Conservation (phyloP, 1,140 invertebrate species). For the Plectrocnemia conspersa region DNA sequence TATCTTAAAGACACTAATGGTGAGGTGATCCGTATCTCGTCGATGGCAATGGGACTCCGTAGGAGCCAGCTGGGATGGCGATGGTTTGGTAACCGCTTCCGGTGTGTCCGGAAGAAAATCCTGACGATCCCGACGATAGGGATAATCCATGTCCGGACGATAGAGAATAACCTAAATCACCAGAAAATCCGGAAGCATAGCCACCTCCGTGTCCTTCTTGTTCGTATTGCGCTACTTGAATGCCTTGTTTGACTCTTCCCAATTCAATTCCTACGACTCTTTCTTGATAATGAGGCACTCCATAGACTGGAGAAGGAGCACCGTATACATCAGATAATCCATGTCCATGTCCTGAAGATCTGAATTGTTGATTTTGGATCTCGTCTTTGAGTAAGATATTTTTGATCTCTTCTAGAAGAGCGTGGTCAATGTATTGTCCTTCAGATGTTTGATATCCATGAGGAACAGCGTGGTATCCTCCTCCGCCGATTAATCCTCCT, state of each 20-base stretch:
- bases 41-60: conserved; percentile 47
- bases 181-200: conserved; percentile 37
- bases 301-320: conserved; percentile 51
- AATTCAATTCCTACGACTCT: conserved; percentile 61
- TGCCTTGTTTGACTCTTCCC: conserved; percentile 59
- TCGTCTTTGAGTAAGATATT: conserved; percentile 78
- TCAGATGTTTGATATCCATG: conserved; percentile 69
- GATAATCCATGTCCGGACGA: conserved; percentile 11
- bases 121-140: conserved; percentile 29
- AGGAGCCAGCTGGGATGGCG: conserved; percentile 47
- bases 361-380: conserved; percentile 53
- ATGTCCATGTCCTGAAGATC: conserved; percentile 43
- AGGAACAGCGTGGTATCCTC: conserved; percentile 67
- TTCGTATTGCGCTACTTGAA: conserved; percentile 62
- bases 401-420: conserved; percentile 73
- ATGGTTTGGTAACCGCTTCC: conserved; percentile 44
- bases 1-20: conserved; percentile 38
- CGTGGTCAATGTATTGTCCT: conserved; percentile 71
- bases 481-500: conserved; percentile 54
- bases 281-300: conserved; percentile 51
- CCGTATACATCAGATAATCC: conserved; percentile 55
- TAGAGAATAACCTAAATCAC: conserved; percentile 34
- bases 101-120: conserved; percentile 40
- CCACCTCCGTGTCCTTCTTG: conserved; percentile 48
- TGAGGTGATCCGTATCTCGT: conserved; percentile 48